Evolutionary conservation across 2,888 invertebrate genomes (phyloP), one percentile per base, ranked within the genome.

Genomic region (Didymodactylos carnosus): DNA sequence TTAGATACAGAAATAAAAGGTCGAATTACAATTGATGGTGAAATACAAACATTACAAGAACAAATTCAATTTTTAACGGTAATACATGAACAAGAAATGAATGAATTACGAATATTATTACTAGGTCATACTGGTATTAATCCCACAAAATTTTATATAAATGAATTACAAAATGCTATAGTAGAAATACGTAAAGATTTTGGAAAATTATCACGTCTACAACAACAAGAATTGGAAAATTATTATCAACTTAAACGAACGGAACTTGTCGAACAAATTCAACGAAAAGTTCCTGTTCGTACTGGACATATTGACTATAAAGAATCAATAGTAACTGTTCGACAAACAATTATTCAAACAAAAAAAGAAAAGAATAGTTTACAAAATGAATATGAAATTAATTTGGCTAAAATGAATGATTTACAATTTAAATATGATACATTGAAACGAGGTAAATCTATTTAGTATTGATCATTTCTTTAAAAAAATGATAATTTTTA

Each of bases 1-100:
- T 71, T 75, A 70, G 75, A 75, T 70, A 27, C 39, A 35, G 75
- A 75, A 43, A 75, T 73, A 29, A 41, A 73, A 10, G 69, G 27
- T 11, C n/a, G 73, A 51, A 51, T 75, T 71, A n/a, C 40, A 25
- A 35, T 75, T 39, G 75, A 75, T 62, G 73, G 73, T 62, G 75
- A 75, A 53, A 75, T 73, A 71, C 75, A 75, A 62, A 75, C 75
- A 29, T 35, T 75, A 16, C 72, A 75, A 53, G 75, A 75, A 46
- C 72, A 75, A 46, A 75, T 75, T 25, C 75, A 72, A 11, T 75
- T 75, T 40, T n/a, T 72, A 27, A 69, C 73, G 39, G 73, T 70
- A 39, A 71, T 75, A 23, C 75, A 75, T 41, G 75, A 75, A 35
- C 72, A 72, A 39, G 75, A 75, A 43, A 75, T 75, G 75, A 69